phyloP scores from a whole-genome alignment of 2,888 invertebrate genomes.

The Archaeoteleia sp. region DNA sequence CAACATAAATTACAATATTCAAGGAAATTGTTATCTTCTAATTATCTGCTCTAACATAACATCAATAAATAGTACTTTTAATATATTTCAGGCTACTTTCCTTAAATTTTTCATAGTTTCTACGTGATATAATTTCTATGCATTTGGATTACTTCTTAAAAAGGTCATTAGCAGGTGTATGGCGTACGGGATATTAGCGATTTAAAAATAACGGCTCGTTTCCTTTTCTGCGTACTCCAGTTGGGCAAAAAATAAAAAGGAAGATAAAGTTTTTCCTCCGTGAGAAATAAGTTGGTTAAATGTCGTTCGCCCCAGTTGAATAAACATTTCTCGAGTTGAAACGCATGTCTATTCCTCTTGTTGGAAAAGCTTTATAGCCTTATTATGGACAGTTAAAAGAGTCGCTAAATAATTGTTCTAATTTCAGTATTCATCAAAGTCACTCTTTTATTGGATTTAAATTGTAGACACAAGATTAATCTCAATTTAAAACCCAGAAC shows the following conservation, averaged over 20 bases:
- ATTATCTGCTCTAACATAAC: no score
- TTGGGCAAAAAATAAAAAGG: conserved; percentile 21
- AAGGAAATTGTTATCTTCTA: no score
- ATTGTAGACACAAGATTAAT: no score
- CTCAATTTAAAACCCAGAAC: no score
- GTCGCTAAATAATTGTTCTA: conserved; percentile 1
- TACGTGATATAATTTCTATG: conserved; percentile 30
- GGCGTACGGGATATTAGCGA: conserved; percentile 54
- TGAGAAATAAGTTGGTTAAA: conserved; percentile 37
- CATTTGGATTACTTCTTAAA: conserved; percentile 22
- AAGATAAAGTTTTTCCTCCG: conserved; percentile 24
- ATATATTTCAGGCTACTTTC: conserved; percentile 2
- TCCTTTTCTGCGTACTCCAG: conserved; percentile 54
- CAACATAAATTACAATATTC: no score
- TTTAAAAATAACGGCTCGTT: conserved; percentile 57
- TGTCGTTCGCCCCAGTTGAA: conserved; percentile 25
- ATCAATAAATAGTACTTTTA: no score
- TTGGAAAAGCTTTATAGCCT: conserved; percentile 5
- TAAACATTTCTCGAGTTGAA: conserved; percentile 30
- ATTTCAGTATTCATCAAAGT: not conserved
- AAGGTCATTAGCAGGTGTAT: conserved; percentile 19
- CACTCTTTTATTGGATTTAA: no score
- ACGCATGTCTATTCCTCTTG: conserved; percentile 9
- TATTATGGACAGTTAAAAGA: conserved; percentile 8
- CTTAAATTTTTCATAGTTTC: conserved; percentile 24